Percentiles rank a stretch among this genome's conserved stretches.
phyloP scores from a whole-genome alignment of 2,113 vertebrate species.

The Erythrolamprus reginae region DNA sequence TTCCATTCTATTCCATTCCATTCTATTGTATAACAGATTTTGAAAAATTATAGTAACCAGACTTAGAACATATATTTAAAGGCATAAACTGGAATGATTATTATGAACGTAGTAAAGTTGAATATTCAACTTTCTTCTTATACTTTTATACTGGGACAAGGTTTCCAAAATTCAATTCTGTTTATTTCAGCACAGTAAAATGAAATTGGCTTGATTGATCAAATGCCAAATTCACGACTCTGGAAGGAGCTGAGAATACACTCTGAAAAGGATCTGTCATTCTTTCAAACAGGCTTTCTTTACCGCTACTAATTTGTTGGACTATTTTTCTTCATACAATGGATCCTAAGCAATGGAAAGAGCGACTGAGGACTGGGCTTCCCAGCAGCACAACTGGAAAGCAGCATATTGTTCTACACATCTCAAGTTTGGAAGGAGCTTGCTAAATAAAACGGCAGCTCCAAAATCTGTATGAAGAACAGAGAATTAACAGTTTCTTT shows the following conservation, averaged over 20 bases:
- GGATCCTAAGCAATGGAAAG: neutral
- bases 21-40: neutral
- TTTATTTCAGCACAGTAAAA: neutral
- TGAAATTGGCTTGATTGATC: neutral
- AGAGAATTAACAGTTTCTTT: constrained; percentile 1
- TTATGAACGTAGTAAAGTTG: neutral
- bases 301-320: neutral
- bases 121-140: neutral
- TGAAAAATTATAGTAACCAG: neutral
- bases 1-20: neutral
- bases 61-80: neutral
- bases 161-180: neutral
- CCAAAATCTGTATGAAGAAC: neutral
- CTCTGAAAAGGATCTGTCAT: neutral
- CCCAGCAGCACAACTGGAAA: neutral
- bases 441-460: neutral
- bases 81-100: neutral
- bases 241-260: neutral
- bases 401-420: neutral
- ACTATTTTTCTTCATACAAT: neutral
- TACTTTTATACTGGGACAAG: neutral
- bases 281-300: neutral
- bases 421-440: neutral
- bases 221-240: neutral
- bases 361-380: neutral